Evolutionary conservation across 2,888 invertebrate genomes (phyloP).

Genomic region (Stenichneumon culpator): DNA sequence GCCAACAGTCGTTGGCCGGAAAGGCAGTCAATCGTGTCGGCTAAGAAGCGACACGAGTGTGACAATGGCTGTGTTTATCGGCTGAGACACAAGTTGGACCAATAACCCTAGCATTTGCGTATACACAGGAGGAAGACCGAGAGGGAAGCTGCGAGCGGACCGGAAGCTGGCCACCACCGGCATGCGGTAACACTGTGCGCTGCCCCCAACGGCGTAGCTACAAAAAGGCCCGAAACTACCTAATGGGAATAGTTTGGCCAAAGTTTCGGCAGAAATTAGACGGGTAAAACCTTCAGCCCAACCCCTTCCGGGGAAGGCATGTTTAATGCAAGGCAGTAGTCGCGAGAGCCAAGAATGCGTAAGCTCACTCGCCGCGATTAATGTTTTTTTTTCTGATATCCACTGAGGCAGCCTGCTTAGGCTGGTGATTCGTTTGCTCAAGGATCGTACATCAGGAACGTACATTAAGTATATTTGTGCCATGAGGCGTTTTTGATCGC

Average conservation of each 20-base stretch:
- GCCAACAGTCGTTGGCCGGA: not conserved
- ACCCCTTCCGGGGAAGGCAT: constrained; percentile 1
- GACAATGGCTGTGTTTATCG: constrained; percentile 17
- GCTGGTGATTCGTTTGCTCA: not conserved
- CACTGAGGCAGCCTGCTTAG: not conserved
- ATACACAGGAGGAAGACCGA: constrained; percentile 13
- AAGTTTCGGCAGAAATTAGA: constrained; percentile 77
- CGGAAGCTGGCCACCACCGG: constrained; percentile 25
- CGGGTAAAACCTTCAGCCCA: constrained; percentile 61
- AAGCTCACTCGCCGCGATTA: constrained; percentile 14
- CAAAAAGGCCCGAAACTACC: constrained; percentile 77
- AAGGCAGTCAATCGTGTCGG: not conserved
- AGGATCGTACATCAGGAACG: not conserved
- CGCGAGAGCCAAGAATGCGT: constrained; percentile 43
- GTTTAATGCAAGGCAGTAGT: constrained; percentile 57
- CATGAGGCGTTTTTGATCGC: too few species aligned
- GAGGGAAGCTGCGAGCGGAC: constrained; percentile 19
- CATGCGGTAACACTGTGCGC: constrained; percentile 36
- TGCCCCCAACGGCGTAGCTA: constrained; percentile 41
- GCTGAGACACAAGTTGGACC: not conserved
- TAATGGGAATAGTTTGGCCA: constrained; percentile 80
- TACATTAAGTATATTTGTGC: too few species aligned
- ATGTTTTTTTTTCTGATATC: constrained; percentile 17
- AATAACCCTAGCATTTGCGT: constrained; percentile 24
- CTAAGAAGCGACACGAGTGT: not conserved